Evolutionary conservation across 1,140 invertebrate genomes (phyloP).

Genomic region (Cataglyphis hispanica): DNA sequence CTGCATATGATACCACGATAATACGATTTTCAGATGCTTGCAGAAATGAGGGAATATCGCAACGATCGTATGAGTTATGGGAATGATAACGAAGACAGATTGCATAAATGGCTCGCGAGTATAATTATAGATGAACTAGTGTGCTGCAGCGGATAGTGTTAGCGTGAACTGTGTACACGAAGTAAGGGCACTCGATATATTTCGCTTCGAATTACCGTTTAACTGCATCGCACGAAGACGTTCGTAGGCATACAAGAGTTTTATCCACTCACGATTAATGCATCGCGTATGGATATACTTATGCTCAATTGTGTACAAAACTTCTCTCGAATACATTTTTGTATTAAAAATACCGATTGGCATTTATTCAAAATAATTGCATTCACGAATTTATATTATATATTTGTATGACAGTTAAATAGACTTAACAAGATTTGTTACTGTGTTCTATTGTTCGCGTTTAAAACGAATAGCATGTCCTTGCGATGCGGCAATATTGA

Average conservation of each 20-base stretch:
- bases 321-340: background rate
- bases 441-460: background rate
- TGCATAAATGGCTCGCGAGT: background rate
- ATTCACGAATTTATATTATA: background rate
- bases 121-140: conserved; percentile 33
- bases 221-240: background rate
- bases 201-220: background rate
- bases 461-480: conserved; percentile 16
- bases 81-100: background rate
- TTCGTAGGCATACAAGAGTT: background rate
- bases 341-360: no score
- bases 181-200: conserved; percentile 3
- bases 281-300: background rate
- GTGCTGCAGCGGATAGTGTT: background rate
- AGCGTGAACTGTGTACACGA: background rate
- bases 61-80: background rate
- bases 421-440: background rate
- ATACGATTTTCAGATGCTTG: conserved; percentile 5
- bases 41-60: background rate
- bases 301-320: background rate
- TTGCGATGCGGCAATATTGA: conserved; percentile 4
- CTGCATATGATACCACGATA: background rate
- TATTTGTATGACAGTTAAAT: background rate
- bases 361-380: background rate
- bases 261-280: background rate